Evolutionary conservation across 2,113 vertebrate species (phyloP), one percentile per base, ranked within the genome.

Genomic region (Notiomystis cincta): DNA sequence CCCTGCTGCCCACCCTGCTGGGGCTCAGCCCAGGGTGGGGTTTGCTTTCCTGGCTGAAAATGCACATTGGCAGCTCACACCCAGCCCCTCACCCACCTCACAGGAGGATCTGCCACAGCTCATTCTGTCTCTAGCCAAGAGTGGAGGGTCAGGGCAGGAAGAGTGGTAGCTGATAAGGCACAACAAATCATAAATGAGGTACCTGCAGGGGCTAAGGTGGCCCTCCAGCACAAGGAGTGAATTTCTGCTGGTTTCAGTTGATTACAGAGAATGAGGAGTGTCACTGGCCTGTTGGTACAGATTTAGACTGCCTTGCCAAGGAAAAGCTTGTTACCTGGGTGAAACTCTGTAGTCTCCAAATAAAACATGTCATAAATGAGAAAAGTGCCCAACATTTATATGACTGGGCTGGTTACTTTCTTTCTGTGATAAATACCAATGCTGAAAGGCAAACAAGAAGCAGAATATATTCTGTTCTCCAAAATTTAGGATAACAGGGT

Each of bases 391-490:
- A 69, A 53, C 22, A 51, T 58, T 91, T 64, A 17, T 50, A 71
- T 48, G 70, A 64, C 10, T 2, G 0, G 15, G 20, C 27, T 84
- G 56, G 22, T 28, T 94, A 5, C 61, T 73, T 85, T 70, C 44
- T 77, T 77, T 38, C 48, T 65, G 20, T 88, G 54, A 71, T 45
- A 69, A 89, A 82, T 82, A 35, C 11, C 42, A 65, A 30, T 42
- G 37, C 27, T 87, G 48, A 89, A 94, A 93, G 56, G 65, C 56
- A 94, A 90, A 48, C 48, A 91, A 87, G 60, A 88, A 76, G 8
- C 7, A 50, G 42, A 83, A 84, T 27, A 37, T 83, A 35, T 33
- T 33, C n/a, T 72, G 3, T 70, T 93, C 54, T 87, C 58, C 47
- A 91, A 87, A 94, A 81, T 66, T 95, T 62, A 66, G 35, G 31